Conservation (phyloP, 2,797 vertebrate species). For the Argyrosomus regius region DNA sequence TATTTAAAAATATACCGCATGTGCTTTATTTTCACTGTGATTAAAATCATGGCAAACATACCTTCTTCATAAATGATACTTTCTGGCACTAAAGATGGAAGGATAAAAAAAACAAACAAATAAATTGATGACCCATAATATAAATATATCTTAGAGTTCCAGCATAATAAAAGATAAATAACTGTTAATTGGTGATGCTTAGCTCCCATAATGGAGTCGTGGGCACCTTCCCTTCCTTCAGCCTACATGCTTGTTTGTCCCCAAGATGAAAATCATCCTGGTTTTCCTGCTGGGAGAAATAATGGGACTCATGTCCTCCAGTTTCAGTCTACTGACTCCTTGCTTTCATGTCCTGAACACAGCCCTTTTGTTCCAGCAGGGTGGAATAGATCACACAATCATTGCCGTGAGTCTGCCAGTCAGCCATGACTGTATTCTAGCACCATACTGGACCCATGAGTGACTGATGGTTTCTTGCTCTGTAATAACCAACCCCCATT, state of each 20-base stretch:
- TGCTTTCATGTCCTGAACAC: slow-evolving; percentile 34
- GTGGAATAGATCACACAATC: slow-evolving; percentile 40
- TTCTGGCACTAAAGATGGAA: slow-evolving; percentile 7
- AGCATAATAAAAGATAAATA: not conserved
- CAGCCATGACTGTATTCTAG: slow-evolving; percentile 40
- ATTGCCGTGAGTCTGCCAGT: slow-evolving; percentile 30
- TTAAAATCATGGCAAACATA: slow-evolving; percentile 19
- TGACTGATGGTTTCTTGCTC: slow-evolving; percentile 67
- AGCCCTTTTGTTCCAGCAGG: slow-evolving; percentile 24
- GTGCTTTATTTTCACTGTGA: slow-evolving; percentile 19
- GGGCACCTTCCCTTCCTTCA: slow-evolving; percentile 1
- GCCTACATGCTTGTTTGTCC: slow-evolving; percentile 26
- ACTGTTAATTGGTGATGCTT: slow-evolving; percentile 2
- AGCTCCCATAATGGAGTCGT: slow-evolving; percentile 6
- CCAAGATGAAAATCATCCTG: slow-evolving; percentile 31
- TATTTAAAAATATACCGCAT: slow-evolving; percentile 23
- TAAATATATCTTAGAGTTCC: not conserved
- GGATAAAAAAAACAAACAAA: not conserved
- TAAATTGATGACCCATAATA: not conserved
- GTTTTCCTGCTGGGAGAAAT: slow-evolving; percentile 40
- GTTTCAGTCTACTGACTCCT: slow-evolving; percentile 42
- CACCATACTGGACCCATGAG: slow-evolving; percentile 46
- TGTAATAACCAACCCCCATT: slow-evolving; percentile 73
- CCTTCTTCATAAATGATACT: slow-evolving; percentile 3
- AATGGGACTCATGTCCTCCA: slow-evolving; percentile 39